Base-by-base conservation (phyloP, 30 jellyfish, hydroid and myxozoan species). In the Catostylus mosaicus region DNA sequence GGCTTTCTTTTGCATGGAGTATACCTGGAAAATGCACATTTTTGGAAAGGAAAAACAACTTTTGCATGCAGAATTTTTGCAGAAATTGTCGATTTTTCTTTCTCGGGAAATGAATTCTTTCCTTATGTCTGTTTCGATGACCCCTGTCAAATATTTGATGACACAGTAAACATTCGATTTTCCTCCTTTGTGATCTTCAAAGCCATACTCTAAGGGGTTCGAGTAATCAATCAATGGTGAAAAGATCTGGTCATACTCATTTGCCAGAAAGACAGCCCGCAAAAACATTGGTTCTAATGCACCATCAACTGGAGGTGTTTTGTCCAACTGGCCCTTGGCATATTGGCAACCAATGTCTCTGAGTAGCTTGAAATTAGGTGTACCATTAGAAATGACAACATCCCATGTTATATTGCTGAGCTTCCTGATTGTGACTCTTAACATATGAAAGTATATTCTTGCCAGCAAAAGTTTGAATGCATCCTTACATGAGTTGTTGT, bases 231-330 rank as follows among this genome's bases (percentile, higher is more conserved):
- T 73, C 1, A 11, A 3, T 10, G 52, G 37, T 30, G 20, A 24
- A 38, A 76, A 76, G 22, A 54, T 37, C 35, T 76, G 87, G 75
- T 74, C 75, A 76, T 76, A 76, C 37, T 76, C 87, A 54, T 76
- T 56, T 27, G 87, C 87, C 77, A 24, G 77, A 54, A 76, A 76
- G 32, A 76, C 69, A 36, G 83, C n/a, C 30, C 83, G 8, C 18
- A 38, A 20, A 46, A 71, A 40, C 20, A 56, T 46, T 76, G 38
- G 46, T 3, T 76, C 77, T 31, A 76, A 34, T 22, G 65, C 87
- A 0, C 87, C 87, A 34, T 76, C 77, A 76, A 76, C 78, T 16
- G 78, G 85, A 16, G 26, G 73, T 11, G 26, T 30, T 52, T 73
- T 43, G 56, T 46, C 85, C 14, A 73, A 52, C 50, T 47, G 65